Evolutionary conservation across 2,888 invertebrate species (phyloP), one percentile per base, ranked within the genome.

Genomic region (Nysson spinosus): DNA sequence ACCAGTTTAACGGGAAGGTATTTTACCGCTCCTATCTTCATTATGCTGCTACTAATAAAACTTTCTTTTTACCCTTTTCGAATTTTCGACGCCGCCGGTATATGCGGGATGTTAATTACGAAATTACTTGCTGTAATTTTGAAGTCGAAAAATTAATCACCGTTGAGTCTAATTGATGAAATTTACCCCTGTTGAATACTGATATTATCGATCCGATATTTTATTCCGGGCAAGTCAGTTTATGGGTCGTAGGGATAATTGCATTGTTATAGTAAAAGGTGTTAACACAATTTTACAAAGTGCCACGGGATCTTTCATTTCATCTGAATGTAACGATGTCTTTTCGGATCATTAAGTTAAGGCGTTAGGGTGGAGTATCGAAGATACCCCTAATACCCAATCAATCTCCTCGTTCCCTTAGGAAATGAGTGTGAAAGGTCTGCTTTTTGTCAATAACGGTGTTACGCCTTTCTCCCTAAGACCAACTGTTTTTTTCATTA

Each of bases 291-390:
- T 58, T n/a, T 57, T 56, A 64, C 50, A 58, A 39, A 64, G 30
- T 28, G 57, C 50, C 39, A 19, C 16, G 39, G 6, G 39, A 57
- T 50, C 26, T 50, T 22, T 39, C 32, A 46, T 47, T 51, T 52
- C 56, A 42, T 11, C 34, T 39, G 51, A 63, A 61, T 52, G 56
- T 51, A 62, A 44, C 56, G 49, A 74, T 16, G 37, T 16, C 54
- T 70, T n/a, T 75, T 55, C 67, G 55, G 57, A 40, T 51, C 67
- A 75, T 70, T 75, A 58, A 50, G 63, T 56, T 61, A 55, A 74
- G 52, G 56, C 43, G 46, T 61, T 58, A 61, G 75, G 63, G 61
- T 37, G 61, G 44, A 55, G 60, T 40, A 60, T 74, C 50, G 61
- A 57, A 56, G 55, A 47, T 57, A 49, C 58, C 44, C 54, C 42